These are phyloP conservation scores for Zeuzera pyrina DNA, from an alignment of 2,888 invertebrate genomes.

Conservation along the genomic window DNA sequence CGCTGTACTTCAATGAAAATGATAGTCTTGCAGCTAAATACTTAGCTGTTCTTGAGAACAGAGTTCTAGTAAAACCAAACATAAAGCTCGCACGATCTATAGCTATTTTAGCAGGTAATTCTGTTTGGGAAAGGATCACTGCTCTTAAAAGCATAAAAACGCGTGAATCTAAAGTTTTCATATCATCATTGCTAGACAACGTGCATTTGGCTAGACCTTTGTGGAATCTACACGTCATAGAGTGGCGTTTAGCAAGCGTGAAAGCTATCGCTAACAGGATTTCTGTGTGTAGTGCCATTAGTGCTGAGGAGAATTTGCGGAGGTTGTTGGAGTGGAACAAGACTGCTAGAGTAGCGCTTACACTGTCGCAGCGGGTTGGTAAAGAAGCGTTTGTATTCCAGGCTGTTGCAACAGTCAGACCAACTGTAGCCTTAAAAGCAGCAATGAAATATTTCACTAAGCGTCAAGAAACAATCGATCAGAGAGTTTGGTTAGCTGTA, in stretches of 20 bases:
- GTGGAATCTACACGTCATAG: slow-evolving; percentile 23
- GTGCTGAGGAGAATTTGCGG: slow-evolving; percentile 20
- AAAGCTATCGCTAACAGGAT: slow-evolving; percentile 35
- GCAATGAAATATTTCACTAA: slow-evolving; percentile 22
- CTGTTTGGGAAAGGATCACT: slow-evolving; percentile 8
- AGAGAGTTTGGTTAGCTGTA: slow-evolving; percentile 30
- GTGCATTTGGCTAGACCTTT: slow-evolving; percentile 29
- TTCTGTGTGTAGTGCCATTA: slow-evolving; percentile 21
- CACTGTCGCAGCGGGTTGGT: slow-evolving; percentile 22
- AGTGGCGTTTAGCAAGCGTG: slow-evolving; percentile 31
- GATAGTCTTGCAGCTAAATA: slow-evolving; percentile 28
- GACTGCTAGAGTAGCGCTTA: slow-evolving; percentile 28
- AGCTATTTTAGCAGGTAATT: slow-evolving; percentile 13
- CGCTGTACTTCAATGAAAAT: slow-evolving; percentile 36
- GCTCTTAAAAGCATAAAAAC: slow-evolving; percentile 15
- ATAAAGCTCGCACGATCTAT: slow-evolving; percentile 16
- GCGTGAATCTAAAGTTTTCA: slow-evolving; percentile 16
- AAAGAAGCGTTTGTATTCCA: slow-evolving; percentile 16
- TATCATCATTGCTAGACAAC: slow-evolving; percentile 29
- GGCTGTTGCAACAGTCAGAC: slow-evolving; percentile 22
- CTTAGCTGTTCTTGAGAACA: slow-evolving; percentile 11
- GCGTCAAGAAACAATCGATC: slow-evolving; percentile 17
- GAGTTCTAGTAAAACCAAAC: slow-evolving; percentile 7
- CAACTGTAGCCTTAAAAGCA: slow-evolving; percentile 26
- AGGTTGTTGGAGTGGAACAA: slow-evolving; percentile 26